Evolutionary conservation across 2,797 vertebrate species (phyloP).

Genomic region (Gallinago nigripennis): DNA sequence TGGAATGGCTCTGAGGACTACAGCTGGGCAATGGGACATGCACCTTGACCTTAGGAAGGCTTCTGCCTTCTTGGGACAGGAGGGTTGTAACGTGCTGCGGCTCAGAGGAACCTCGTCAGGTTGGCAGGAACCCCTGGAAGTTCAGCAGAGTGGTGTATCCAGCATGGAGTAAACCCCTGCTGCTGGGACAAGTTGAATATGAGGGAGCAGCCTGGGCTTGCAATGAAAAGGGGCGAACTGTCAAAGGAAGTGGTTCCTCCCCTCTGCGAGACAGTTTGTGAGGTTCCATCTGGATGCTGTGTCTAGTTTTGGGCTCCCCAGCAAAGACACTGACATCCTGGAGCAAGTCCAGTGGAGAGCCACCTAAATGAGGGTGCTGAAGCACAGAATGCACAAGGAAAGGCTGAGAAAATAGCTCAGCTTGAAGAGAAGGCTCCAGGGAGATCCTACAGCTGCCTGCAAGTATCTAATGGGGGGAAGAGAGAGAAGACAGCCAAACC

Average conservation of each 20-base stretch:
- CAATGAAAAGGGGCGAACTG: neutral
- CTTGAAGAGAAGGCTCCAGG: neutral
- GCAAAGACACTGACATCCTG: neutral
- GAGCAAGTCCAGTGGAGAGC: neutral
- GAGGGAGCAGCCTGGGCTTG: rapidly evolving
- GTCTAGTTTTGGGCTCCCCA: neutral
- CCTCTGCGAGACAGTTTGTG: too few relatives aligned
- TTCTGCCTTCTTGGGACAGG: neutral
- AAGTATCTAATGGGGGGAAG: neutral
- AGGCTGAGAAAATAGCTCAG: neutral
- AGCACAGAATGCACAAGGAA: neutral
- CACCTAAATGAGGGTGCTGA: neutral
- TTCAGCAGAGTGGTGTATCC: neutral
- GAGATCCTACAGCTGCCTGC: neutral
- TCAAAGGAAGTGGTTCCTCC: neutral
- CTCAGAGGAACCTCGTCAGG: neutral
- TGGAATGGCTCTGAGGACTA: rapidly evolving
- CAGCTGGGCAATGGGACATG: rapidly evolving
- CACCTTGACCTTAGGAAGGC: neutral
- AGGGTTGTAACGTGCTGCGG: rapidly evolving
- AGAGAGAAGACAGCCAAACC: neutral
- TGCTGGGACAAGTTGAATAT: rapidly evolving
- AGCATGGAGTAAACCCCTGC: rapidly evolving
- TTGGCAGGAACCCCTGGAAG: neutral
- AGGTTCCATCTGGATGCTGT: neutral